Conservation (phyloP, 2,113 vertebrate species). For the Isurus oxyrinchus region DNA sequence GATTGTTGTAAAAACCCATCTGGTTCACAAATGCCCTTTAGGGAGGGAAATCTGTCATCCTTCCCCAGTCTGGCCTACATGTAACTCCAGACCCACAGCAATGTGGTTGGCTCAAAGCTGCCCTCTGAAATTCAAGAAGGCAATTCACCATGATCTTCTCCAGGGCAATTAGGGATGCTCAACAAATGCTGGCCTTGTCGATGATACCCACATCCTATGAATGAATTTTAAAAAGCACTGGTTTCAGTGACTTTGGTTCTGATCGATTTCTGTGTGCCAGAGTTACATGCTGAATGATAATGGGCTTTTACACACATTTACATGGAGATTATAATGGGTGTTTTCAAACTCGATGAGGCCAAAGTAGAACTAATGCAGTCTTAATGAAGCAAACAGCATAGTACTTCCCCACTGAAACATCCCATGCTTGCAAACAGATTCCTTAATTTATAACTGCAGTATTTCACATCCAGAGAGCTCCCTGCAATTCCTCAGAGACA, state of each 20-base stretch:
- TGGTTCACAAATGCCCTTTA: not conserved
- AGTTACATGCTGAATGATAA: not conserved
- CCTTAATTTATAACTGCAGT: not conserved
- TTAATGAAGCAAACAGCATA: not conserved
- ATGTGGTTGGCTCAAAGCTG: not conserved
- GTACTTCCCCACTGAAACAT: not conserved
- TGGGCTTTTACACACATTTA: not conserved
- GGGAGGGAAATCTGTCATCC: not conserved
- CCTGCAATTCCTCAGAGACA: not conserved
- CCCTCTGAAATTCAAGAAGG: not conserved
- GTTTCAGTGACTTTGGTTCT: too few species aligned
- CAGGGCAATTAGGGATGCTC: not conserved
- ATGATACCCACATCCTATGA: not conserved
- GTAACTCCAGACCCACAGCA: not conserved
- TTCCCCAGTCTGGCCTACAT: not conserved
- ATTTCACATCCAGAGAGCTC: not conserved
- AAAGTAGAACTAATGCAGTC: not conserved
- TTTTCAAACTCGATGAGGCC: not conserved
- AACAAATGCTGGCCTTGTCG: not conserved
- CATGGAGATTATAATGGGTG: not conserved
- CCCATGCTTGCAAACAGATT: not conserved
- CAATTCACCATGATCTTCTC: not conserved
- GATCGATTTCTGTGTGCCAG: not conserved
- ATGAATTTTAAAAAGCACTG: not conserved
- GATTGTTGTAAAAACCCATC: not conserved